These are phyloP conservation scores for Drosophila mayri DNA, from an alignment of 1,140 invertebrate genomes.

Conservation along the genomic window DNA sequence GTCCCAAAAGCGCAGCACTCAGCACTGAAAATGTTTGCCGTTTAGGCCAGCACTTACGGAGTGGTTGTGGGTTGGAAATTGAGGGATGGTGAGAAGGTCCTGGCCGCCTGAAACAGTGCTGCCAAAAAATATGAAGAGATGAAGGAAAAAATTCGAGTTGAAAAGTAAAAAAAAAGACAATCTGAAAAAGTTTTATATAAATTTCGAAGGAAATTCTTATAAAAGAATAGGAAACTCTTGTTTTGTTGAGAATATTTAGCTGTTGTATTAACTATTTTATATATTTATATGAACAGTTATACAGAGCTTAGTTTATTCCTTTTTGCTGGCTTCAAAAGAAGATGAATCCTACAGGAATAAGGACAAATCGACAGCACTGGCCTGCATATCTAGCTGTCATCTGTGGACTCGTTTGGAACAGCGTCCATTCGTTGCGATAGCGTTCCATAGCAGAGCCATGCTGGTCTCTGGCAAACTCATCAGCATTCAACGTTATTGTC, in stretches of 20 bases:
- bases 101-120: conserved; percentile 23
- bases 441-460: conserved; percentile 15
- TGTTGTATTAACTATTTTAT: neutral
- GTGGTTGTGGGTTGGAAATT: neutral
- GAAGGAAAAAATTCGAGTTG: neutral
- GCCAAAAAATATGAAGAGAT: neutral
- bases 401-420: conserved; percentile 42
- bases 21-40: conserved; percentile 68
- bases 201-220: neutral
- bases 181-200: neutral
- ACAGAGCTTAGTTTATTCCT: neutral
- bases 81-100: conserved; percentile 1
- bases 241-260: too few species aligned
- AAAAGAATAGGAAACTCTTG: too few species aligned
- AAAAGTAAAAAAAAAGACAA: neutral
- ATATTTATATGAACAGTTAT: neutral
- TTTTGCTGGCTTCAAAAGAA: neutral
- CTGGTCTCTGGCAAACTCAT: conserved; percentile 67
- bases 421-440: conserved; percentile 33
- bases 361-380: conserved; percentile 25
- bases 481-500: conserved; percentile 79
- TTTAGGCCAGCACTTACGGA: conserved; percentile 55
- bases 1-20: conserved; percentile 58
- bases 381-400: conserved; percentile 45
- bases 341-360: neutral